phyloP scores from a whole-genome alignment of 2,888 invertebrate species.

The Ptilodon capucinus region DNA sequence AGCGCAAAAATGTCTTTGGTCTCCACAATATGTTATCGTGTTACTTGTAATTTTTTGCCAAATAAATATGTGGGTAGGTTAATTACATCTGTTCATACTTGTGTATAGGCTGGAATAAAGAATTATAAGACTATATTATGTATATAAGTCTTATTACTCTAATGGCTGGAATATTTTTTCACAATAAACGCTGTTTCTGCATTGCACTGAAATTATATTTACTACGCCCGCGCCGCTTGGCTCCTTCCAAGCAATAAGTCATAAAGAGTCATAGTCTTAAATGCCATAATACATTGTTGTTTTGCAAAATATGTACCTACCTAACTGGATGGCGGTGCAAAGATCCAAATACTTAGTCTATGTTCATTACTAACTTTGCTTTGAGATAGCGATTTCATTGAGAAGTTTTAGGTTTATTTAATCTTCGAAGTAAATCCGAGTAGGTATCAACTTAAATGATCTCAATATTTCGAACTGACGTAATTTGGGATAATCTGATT shows the following conservation, averaged over 20 bases:
- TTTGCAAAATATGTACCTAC: conserved; percentile 30
- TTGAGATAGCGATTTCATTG: conserved; percentile 31
- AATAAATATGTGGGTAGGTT: too few species aligned
- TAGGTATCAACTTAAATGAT: background rate
- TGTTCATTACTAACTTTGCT: conserved; percentile 38
- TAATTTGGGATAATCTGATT: conserved; percentile 22
- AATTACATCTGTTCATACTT: too few species aligned
- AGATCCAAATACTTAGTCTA: conserved; percentile 30
- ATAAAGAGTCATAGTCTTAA: too few species aligned
- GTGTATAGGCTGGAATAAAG: too few species aligned
- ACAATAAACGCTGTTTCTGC: conserved; percentile 41
- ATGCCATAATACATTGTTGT: conserved; percentile 38
- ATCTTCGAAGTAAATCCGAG: conserved; percentile 13
- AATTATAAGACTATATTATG: too few species aligned
- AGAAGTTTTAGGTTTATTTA: conserved; percentile 31
- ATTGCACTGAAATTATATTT: conserved; percentile 41
- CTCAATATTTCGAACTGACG: conserved; percentile 3
- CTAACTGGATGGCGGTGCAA: too few species aligned
- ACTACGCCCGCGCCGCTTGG: conserved; percentile 40
- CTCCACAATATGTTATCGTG: too few species aligned
- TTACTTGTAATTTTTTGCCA: too few species aligned
- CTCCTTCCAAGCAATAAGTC: conserved; percentile 24
- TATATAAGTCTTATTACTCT: too few species aligned
- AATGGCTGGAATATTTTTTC: conserved; percentile 37
- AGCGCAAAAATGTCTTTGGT: too few species aligned